Evolutionary conservation across 92 coral and sea anemone species (phyloP).

Genomic region (Chrysogorgia sp.): DNA sequence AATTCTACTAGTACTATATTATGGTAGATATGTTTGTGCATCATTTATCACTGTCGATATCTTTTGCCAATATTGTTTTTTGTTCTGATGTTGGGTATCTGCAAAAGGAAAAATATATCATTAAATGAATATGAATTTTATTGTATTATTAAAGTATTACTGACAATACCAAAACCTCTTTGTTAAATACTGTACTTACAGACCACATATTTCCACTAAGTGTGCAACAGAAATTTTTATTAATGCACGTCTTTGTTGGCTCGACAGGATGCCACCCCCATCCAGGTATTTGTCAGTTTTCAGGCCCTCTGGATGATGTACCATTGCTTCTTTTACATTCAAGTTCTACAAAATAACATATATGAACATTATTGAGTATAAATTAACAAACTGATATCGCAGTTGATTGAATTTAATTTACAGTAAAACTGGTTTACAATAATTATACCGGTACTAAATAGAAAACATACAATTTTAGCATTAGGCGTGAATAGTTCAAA

Average conservation of each 20-base stretch:
- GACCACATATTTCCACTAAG: neutral
- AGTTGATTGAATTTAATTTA: no score
- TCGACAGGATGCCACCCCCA: neutral
- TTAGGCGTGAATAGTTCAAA: no score
- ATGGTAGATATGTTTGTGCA: neutral
- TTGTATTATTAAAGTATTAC: no score
- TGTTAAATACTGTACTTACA: neutral
- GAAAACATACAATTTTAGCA: no score
- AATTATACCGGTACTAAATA: no score
- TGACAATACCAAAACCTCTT: neutral
- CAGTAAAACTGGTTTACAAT: no score
- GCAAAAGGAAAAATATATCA: neutral
- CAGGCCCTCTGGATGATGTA: neutral
- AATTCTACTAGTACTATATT: no score
- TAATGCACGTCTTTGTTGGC: neutral
- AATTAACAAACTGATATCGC: no score
- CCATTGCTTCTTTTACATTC: neutral
- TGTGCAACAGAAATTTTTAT: neutral
- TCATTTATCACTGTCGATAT: no score
- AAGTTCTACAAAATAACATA: no score
- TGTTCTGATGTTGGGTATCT: slow-evolving; percentile 21
- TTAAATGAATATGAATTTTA: neutral
- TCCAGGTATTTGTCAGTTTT: neutral
- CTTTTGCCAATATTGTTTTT: neutral
- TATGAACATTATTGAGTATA: no score